Percentiles rank a stretch among this genome's conserved stretches.
phyloP scores from a whole-genome alignment of 2,888 invertebrate genomes.

The Idaea aversata region DNA sequence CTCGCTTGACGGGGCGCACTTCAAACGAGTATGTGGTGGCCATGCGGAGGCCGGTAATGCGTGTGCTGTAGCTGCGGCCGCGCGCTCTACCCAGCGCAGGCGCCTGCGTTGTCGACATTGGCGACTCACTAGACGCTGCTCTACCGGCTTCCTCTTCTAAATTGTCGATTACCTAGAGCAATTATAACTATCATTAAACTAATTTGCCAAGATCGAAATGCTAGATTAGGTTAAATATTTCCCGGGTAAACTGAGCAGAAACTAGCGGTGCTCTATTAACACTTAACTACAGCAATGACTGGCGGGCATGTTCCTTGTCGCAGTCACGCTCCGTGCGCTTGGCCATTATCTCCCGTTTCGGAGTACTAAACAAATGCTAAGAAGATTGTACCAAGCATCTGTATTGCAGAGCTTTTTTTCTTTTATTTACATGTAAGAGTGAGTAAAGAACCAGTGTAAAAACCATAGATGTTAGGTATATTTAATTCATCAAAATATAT shows the following conservation, averaged over 20 bases:
- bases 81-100: constrained; percentile 39
- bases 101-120: constrained; percentile 25
- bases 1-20: constrained; percentile 81
- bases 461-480: no score
- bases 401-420: not conserved
- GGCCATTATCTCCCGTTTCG: constrained; percentile 63
- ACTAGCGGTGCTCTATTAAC: constrained; percentile 38
- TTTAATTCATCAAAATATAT: no score
- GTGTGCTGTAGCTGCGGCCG: constrained; percentile 75
- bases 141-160: constrained; percentile 47
- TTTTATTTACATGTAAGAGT: not conserved
- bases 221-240: constrained; percentile 10
- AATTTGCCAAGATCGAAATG: not conserved
- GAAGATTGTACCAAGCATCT: not conserved
- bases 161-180: constrained; percentile 59
- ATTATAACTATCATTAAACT: constrained; percentile 16
- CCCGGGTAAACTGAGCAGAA: constrained; percentile 21
- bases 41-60: constrained; percentile 87
- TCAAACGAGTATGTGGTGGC: constrained; percentile 91
- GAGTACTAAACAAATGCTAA: constrained; percentile 29
- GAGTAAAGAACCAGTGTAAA: no score
- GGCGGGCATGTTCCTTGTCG: constrained; percentile 43
- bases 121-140: constrained; percentile 24
- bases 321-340: constrained; percentile 49
- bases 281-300: constrained; percentile 43